Conservation (phyloP, 2,888 invertebrate genomes). For the Cosmopolites sordidus region DNA sequence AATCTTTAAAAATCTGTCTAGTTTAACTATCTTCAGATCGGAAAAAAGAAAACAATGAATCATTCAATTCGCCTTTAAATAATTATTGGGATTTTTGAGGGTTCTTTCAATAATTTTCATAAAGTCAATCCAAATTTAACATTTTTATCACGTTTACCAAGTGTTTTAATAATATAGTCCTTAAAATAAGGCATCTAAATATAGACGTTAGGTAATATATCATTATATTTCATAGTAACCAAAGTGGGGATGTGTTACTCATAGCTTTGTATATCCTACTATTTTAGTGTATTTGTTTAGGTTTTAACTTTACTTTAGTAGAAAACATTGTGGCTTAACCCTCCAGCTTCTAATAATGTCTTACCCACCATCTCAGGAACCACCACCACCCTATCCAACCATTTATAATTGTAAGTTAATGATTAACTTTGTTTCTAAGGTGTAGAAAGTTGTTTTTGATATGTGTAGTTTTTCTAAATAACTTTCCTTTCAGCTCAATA, state of each 20-base stretch:
- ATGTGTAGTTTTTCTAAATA: no score
- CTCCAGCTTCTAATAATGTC: slow-evolving; percentile 24
- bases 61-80: no score
- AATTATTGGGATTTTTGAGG: no score
- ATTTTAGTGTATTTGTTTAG: neutral
- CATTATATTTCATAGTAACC: neutral
- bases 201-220: slow-evolving; percentile 1
- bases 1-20: no score
- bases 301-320: neutral
- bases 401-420: slow-evolving; percentile 33
- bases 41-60: no score
- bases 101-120: no score
- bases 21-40: no score
- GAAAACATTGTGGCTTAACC: neutral
- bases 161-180: neutral
- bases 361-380: slow-evolving; percentile 27
- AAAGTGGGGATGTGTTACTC: slow-evolving; percentile 1
- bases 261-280: neutral
- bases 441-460: no score
- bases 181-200: neutral
- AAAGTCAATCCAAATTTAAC: no score
- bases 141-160: neutral
- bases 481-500: slow-evolving; percentile 28
- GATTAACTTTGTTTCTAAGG: neutral
- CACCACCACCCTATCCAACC: slow-evolving; percentile 49